Evolutionary conservation across 2,113 vertebrate species (phyloP), one percentile per base, ranked within the genome.

Genomic region (Pseudois nayaur): DNA sequence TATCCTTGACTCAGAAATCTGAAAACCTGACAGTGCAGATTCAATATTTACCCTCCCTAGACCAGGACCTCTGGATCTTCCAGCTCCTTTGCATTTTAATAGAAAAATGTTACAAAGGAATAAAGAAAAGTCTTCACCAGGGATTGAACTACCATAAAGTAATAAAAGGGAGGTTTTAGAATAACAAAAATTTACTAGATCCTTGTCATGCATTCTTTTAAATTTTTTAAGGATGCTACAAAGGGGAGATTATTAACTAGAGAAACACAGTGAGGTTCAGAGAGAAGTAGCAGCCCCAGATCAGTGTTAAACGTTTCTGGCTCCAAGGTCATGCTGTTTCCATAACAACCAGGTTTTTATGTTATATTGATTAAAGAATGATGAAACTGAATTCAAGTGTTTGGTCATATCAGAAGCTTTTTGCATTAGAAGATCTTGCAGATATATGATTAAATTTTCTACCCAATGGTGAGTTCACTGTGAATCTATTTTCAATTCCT

Each of bases 401-500:
- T 40, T 36, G 3, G 3, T 87, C 9, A 48, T 57, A 85, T 2
- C 0, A 7, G 27, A 89, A 60, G 7, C 3, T 14, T 40, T n/a
- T 84, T 23, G 71, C 31, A 10, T 62, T 21, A 59, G 40, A 19
- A 60, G 31, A 25, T 92, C 76, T 57, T 88, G 25, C 0, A 83
- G 1, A 19, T 5, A 3, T 54, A 60, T 40, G 43, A 21, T 97
- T 83, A 36, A 29, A 12, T 74, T 40, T 40, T 74, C 67, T 74
- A 40, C n/a, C n/a, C n/a, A 74, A 52, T 45, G 1, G 1, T 17
- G 10, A 12, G 40, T 25, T 40, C 90, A 14, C 0, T 74, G 0
- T 50, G 4, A 62, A 82, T 12, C 67, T 64, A 17, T 36, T 59
- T 48, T 11, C 48, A 33, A 87, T n/a, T 79, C 0, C 13, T 31